Evolutionary conservation across 2,113 vertebrate genomes (phyloP).

Genomic region (Campylomormyrus numenius): DNA sequence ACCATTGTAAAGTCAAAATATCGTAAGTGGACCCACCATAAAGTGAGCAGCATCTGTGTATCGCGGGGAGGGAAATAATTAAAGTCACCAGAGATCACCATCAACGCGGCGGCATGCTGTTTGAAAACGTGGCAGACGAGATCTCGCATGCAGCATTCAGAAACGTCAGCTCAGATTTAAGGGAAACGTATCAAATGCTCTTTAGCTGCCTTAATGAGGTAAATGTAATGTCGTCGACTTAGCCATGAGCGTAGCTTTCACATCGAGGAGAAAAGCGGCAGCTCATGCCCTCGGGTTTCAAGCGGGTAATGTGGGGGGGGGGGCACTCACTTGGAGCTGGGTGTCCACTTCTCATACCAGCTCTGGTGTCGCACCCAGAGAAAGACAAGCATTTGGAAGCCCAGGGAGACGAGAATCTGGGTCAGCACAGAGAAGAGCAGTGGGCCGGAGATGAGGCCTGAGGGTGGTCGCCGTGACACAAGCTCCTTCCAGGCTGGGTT

Average conservation of each 20-base stretch:
- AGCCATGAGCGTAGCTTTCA: background rate
- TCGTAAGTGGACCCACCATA: background rate
- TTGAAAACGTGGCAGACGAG: background rate
- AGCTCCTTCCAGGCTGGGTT: conserved; percentile 92
- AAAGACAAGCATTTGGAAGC: conserved; percentile 82
- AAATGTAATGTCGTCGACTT: background rate
- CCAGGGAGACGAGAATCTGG: conserved; percentile 85
- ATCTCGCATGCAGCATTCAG: background rate
- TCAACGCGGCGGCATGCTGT: background rate
- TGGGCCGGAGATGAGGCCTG: conserved; percentile 86
- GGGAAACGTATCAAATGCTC: background rate
- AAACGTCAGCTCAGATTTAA: too few relatives aligned
- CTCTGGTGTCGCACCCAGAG: conserved; percentile 74
- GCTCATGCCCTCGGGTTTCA: background rate
- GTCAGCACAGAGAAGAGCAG: conserved; percentile 87
- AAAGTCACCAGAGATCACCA: background rate
- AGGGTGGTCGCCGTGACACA: conserved; percentile 79
- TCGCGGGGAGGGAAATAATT: background rate
- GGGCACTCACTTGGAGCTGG: conserved; percentile 71
- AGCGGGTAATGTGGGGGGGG: background rate
- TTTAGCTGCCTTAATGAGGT: background rate
- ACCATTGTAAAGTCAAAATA: background rate
- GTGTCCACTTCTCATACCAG: conserved; percentile 76
- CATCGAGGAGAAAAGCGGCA: background rate
- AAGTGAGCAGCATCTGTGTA: background rate